Evolutionary conservation across 2,888 invertebrate genomes (phyloP).

Genomic region (Cremastobaeus sp.): DNA sequence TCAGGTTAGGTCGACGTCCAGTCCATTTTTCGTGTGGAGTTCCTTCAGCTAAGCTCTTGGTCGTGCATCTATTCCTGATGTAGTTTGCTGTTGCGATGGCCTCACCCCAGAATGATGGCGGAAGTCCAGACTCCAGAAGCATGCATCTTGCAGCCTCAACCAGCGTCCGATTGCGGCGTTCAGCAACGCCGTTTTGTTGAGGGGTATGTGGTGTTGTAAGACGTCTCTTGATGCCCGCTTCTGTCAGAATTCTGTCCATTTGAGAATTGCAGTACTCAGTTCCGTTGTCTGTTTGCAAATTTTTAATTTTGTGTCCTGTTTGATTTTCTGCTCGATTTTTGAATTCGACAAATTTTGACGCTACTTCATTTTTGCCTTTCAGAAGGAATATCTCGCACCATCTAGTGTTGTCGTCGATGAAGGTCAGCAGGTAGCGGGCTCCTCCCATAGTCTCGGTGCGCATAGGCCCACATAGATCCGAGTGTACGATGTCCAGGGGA

Average conservation of each 20-base stretch:
- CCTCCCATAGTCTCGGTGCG: not conserved
- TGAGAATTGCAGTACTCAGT: too few species aligned
- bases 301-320: not conserved
- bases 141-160: slow-evolving; percentile 2
- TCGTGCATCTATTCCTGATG: not conserved
- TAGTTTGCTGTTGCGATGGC: not conserved
- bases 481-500: not conserved
- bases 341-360: not conserved
- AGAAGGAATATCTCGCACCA: not conserved
- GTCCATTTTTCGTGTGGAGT: slow-evolving; percentile 6
- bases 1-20: too few species aligned
- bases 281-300: not conserved
- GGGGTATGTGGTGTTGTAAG: slow-evolving; percentile 2
- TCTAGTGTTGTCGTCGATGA: not conserved
- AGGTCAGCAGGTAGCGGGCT: not conserved
- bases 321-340: not conserved
- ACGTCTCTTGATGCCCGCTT: not conserved
- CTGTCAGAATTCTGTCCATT: slow-evolving; percentile 4
- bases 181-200: slow-evolving; percentile 13
- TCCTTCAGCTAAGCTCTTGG: not conserved
- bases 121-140: slow-evolving; percentile 3
- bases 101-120: slow-evolving; percentile 1
- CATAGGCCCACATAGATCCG: not conserved
- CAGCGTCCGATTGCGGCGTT: slow-evolving; percentile 2
- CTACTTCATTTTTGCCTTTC: not conserved